These are phyloP conservation scores for Hyposmocoma kahamanoa DNA, from an alignment of 1,140 invertebrate genomes.

Conservation along the genomic window DNA sequence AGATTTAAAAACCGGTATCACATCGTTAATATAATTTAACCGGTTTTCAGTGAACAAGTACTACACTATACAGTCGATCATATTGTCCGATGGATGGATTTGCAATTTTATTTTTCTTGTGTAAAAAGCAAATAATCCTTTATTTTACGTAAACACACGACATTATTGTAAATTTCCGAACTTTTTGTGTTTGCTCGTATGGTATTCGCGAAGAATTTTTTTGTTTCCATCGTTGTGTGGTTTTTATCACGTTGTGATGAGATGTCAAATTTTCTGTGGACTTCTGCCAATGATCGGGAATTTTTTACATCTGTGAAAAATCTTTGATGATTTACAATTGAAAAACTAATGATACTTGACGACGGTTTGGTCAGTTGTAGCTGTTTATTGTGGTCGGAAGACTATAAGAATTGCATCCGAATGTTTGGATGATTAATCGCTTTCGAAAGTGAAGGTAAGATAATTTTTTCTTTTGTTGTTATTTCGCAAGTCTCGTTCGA, in stretches of 20 bases:
- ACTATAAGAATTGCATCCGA: conserved; percentile 3
- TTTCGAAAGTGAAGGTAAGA: conserved; percentile 47
- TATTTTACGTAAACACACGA: too few species aligned
- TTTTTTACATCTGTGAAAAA: conserved; percentile 40
- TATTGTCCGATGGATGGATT: too few species aligned
- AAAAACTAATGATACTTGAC: conserved; percentile 37
- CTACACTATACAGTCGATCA: too few species aligned
- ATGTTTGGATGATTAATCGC: conserved; percentile 54
- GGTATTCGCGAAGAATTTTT: too few species aligned
- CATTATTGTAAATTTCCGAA: too few species aligned
- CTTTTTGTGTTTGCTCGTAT: too few species aligned
- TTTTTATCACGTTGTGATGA: conserved; percentile 44
- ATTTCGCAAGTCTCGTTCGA: neutral
- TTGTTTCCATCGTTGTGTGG: too few species aligned
- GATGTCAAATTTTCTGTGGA: conserved; percentile 65
- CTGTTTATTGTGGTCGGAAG: conserved; percentile 11
- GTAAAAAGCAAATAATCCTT: too few species aligned
- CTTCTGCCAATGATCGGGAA: conserved; percentile 50
- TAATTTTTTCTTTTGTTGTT: conserved; percentile 49
- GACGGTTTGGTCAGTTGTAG: conserved; percentile 19
- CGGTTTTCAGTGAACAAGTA: too few species aligned
- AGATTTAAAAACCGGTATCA: too few species aligned
- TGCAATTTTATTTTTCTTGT: too few species aligned
- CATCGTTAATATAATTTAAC: too few species aligned
- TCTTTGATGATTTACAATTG: conserved; percentile 32